Evolutionary conservation across 2,797 vertebrate genomes (phyloP).

Genomic region (Enteromius treurensis): DNA sequence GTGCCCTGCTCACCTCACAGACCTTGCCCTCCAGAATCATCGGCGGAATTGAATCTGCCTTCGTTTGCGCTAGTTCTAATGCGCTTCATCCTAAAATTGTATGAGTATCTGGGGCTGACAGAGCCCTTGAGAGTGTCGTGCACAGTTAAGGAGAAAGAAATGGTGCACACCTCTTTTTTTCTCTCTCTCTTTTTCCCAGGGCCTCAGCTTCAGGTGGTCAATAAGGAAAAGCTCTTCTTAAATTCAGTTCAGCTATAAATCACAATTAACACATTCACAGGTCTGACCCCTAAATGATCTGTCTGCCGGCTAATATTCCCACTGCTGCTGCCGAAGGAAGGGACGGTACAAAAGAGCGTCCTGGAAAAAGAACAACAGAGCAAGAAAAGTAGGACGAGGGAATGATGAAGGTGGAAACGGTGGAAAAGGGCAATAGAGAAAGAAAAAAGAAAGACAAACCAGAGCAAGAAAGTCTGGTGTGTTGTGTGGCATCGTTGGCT

Average conservation of each 20-base stretch:
- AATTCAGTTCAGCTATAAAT: conserved; percentile 60
- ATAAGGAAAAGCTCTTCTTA: conserved; percentile 57
- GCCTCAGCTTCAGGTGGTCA: conserved; percentile 54
- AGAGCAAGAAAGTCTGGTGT: neutral
- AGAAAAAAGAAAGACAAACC: neutral
- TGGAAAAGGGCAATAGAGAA: conserved; percentile 6
- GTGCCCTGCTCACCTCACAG: conserved; percentile 39
- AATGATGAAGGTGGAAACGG: conserved; percentile 23
- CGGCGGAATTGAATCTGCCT: neutral
- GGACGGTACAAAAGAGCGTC: conserved; percentile 15
- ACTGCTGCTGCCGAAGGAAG: conserved; percentile 41
- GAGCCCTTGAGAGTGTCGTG: conserved; percentile 13
- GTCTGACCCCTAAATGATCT: conserved; percentile 63
- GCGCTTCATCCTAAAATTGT: conserved; percentile 17
- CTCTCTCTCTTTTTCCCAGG: neutral
- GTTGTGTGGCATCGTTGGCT: neutral
- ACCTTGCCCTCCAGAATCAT: conserved; percentile 24
- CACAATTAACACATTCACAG: conserved; percentile 63
- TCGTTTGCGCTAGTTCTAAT: neutral
- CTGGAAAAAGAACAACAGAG: conserved; percentile 41
- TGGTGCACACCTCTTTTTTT: conserved; percentile 13
- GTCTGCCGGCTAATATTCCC: conserved; percentile 62
- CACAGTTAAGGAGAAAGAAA: conserved; percentile 39
- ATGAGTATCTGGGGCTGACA: conserved; percentile 23
- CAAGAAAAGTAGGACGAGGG: conserved; percentile 43